Base-by-base conservation (phyloP, 2,797 vertebrate species). In the Molossus alvarezi region DNA sequence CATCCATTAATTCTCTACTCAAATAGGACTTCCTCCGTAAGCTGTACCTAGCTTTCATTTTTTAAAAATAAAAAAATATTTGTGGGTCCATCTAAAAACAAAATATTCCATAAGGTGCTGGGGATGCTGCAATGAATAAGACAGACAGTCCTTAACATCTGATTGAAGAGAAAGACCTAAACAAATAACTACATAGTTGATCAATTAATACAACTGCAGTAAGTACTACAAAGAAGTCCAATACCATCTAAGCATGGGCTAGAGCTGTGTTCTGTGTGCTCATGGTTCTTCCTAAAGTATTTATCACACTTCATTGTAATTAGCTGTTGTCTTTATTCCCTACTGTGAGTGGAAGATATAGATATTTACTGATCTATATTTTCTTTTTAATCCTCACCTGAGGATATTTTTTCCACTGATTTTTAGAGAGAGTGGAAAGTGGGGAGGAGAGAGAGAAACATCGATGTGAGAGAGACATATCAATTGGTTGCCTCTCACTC, bases 1-100 rank as follows among this genome's bases (percentile, higher is more conserved):
- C 25, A 82, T 60, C 33, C 76, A 64, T 83, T 92, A 73, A 75
- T 37, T 94, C 41, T 83, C 91, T 60, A 90, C 20, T 79, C 14
- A 37, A 72, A 69, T 20, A 75, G n/a, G 6, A 75, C 15, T 89
- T 95, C 21, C 53, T 81, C 85, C 55, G 65, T 80, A 81, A 90
- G 37, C 71, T 71, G 18, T 48, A 65, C 58, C 75, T 69, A 20
- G 51, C 45, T 87, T 83, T 89, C 53, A 82, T 69, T 77, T 73
- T 88, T 87, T n/a, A 45, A 33, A 88, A 88, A 48, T 80, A 79
- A n/a, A n/a, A n/a, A n/a, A 65, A 45, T 67, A 94, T 81, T 84
- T 90, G 62, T 57, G n/a, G 81, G 11, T 48, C 51, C 29, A 79
- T 77, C n/a, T 41, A 64, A 69, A 67, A 96, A 79, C 33, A 86